Base-by-base conservation (phyloP, 2,888 invertebrate genomes). In the Tinea pellionella region DNA sequence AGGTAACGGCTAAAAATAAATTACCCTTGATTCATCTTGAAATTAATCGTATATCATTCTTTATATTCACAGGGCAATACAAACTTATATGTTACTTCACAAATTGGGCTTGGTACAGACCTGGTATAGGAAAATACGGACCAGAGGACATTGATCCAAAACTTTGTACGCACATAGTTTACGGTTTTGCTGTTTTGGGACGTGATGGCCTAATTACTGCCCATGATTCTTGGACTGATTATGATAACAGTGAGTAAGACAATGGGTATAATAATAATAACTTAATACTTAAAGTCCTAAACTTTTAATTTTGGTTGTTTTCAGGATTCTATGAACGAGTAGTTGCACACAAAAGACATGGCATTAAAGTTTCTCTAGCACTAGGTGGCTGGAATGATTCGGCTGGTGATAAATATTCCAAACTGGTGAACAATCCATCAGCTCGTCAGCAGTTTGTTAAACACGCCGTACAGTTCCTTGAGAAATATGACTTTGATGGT, bases 321-420 rank as follows among this genome's bases (percentile, higher is more conserved):
- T 62, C 68, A 93, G 93, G 91, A 66, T 95, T 96, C 77, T 97
- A 96, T 73, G 93, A 95, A 63, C 89, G 95, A 19, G 95, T 97
- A 0, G 91, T 93, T 0, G 92, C 90, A 0, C 92, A 92, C 67
- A 96, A 94, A 72, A 87, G 91, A 59, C 91, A 92, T 67, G 94
- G 94, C 0, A 88, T 96, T 41, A 97, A 96, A 75, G 95, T 96
- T 0, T 91, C 94, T 0, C 80, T 98, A 11, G 97, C 95, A 1
- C 87, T 98, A 19, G 98, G 97, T n/a, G 97, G 97, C 1, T 97
- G 97, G 97, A 97, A 96, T 72, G 96, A 97, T 76, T 97, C 96
- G 0, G 92, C 92, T 37, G 96, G 95, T 0, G 95, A 96, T 72
- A 96, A 96, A 72, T 96, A 96, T 77, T 96, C 96, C 19, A 90